These are phyloP conservation scores for Esperia sulphurella DNA, from an alignment of 2,888 invertebrate genomes.

Conservation along the genomic window DNA sequence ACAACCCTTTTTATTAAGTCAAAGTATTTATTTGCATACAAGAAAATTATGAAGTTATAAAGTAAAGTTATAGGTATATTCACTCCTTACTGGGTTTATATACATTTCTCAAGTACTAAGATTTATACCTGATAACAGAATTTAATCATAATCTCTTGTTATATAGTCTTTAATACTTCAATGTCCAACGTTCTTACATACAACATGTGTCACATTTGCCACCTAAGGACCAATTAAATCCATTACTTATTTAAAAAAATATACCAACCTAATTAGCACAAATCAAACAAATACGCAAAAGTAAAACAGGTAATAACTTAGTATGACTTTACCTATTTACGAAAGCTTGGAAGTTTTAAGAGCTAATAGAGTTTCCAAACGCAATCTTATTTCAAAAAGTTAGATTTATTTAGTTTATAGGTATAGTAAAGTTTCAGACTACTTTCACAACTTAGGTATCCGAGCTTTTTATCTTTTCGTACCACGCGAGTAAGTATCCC, in stretches of 20 bases:
- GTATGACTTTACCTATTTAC: background rate
- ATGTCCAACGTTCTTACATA: no score
- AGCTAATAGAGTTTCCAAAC: background rate
- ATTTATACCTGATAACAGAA: no score
- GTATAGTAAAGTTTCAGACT: background rate
- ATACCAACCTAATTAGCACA: background rate
- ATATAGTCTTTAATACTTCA: no score
- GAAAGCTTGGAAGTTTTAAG: background rate
- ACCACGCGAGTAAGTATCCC: background rate
- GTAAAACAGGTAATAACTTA: background rate
- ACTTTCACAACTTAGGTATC: background rate
- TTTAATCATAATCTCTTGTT: no score
- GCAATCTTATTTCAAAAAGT: background rate
- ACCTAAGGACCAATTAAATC: no score
- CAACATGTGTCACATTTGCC: no score
- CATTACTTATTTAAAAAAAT: no score
- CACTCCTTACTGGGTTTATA: no score
- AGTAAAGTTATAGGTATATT: no score
- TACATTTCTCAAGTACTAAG: conserved; percentile 5
- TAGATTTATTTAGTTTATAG: conserved; percentile 5
- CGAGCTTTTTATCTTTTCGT: background rate
- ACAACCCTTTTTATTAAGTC: no score
- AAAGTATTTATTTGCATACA: no score
- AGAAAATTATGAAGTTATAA: no score
- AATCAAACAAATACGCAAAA: background rate